phyloP scores from a whole-genome alignment of 1,140 invertebrate species.

The Stenopsyche tienmushanensis region DNA sequence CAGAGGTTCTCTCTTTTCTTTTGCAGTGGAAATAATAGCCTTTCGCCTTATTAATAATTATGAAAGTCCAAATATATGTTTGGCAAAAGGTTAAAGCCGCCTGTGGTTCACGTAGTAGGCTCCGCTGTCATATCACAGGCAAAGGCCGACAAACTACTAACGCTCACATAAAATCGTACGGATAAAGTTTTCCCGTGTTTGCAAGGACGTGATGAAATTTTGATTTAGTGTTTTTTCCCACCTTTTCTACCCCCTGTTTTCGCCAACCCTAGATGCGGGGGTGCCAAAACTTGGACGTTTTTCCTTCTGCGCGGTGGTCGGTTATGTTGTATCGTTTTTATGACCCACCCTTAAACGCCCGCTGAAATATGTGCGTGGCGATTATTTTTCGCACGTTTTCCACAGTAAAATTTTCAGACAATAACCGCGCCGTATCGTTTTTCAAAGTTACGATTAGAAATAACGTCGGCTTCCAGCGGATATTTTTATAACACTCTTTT shows the following conservation, averaged over 20 bases:
- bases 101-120: background rate
- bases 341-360: constrained; percentile 18
- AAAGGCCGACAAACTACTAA: constrained; percentile 2
- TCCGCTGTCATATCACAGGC: constrained; percentile 14
- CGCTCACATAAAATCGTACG: constrained; percentile 28
- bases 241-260: background rate
- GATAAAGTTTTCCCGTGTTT: constrained; percentile 40
- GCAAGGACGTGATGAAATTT: constrained; percentile 41
- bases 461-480: background rate
- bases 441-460: constrained; percentile 25
- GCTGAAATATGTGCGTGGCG: constrained; percentile 37
- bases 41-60: too few relatives aligned
- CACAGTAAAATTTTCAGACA: constrained; percentile 38
- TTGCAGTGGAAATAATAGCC: too few relatives aligned
- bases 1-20: too few relatives aligned
- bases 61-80: background rate
- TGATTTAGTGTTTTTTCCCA: constrained; percentile 37
- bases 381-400: constrained; percentile 39
- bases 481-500: background rate
- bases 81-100: background rate
- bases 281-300: background rate
- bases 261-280: background rate
- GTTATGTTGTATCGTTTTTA: constrained; percentile 39
- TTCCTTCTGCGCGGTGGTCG: constrained; percentile 8
- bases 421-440: constrained; percentile 23